Evolutionary conservation across 2,797 vertebrate species (phyloP).

Genomic region (Rhinichthys osculus): DNA sequence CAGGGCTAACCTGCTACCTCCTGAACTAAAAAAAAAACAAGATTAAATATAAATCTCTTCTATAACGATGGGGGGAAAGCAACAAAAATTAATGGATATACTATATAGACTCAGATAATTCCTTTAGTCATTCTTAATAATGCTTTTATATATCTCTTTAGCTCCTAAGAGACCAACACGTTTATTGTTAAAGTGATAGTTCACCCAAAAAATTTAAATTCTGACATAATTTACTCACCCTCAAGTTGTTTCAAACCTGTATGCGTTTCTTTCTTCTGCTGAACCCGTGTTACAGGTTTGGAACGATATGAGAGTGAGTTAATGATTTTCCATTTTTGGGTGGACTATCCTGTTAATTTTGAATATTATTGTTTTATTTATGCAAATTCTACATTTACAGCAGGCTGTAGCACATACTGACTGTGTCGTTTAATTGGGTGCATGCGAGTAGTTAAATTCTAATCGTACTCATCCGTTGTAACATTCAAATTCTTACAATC

Average conservation of each 20-base stretch:
- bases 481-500: slow-evolving; percentile 39
- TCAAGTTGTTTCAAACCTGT: too few relatives aligned
- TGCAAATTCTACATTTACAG: not conserved
- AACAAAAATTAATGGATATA: not conserved
- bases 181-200: not conserved
- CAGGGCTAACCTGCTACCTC: not conserved
- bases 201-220: too few relatives aligned
- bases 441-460: not conserved
- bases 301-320: too few relatives aligned
- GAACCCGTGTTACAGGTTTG: not conserved
- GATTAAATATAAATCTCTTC: not conserved
- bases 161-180: not conserved
- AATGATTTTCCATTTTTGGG: too few relatives aligned
- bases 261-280: too few relatives aligned
- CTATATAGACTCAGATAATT: not conserved
- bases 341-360: too few relatives aligned
- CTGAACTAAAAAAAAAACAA: slow-evolving; percentile 21
- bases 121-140: not conserved
- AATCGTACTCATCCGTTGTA: not conserved
- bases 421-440: not conserved
- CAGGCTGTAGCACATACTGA: not conserved
- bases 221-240: too few relatives aligned
- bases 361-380: not conserved
- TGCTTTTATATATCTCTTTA: not conserved
- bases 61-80: not conserved